Evolutionary conservation across 2,113 vertebrate species (phyloP), one percentile per base, ranked within the genome.

Genomic region (Pluvialis apricaria): DNA sequence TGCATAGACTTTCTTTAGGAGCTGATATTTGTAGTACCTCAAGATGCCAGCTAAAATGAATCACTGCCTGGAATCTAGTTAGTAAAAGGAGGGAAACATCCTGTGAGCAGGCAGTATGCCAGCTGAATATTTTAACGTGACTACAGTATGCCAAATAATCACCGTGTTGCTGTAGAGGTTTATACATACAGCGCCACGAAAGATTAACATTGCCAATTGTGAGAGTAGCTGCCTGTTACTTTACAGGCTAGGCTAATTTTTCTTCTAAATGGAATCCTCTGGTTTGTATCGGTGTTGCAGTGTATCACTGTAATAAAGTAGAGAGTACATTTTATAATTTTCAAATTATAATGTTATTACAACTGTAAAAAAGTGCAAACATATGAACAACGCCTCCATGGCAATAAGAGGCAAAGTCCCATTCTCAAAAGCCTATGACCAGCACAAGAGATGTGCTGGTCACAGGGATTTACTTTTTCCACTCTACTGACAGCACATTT

Each of bases 61-160:
- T 96, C 93, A 91, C 36, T 82, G 40, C 47, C 78, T 96, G 89
- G 83, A 78, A 95, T 64, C 61, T 44, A 82, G 72, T 71, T 51
- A 86, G 83, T 21, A 36, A 75, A 82, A 75, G 52, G 18, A 80
- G 28, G 54, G 85, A 75, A 82, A 85, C 70, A 95, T 87, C 61
- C 70, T 82, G 51, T 44, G 24, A 89, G 36, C 51, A 89, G 88
- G 83, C 69, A 91, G 57, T 42, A n/a, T 12, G 89, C 93, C 94
- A 84, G 28, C 32, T 60, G 38, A 94, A 76, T 44, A 64, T 75
- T 94, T 96, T 73, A 68, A 71, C 5, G 13, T 18, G 47, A 44
- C 42, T 84, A 45, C 42, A 51, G 15, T 34, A 77, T 0, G 8
- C 60, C 44, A 89, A 79, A 71, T 57, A 38, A 86, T 71, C 42